These are phyloP conservation scores for Ammospiza maritima DNA, from an alignment of 2,797 vertebrate genomes.

Conservation along the genomic window DNA sequence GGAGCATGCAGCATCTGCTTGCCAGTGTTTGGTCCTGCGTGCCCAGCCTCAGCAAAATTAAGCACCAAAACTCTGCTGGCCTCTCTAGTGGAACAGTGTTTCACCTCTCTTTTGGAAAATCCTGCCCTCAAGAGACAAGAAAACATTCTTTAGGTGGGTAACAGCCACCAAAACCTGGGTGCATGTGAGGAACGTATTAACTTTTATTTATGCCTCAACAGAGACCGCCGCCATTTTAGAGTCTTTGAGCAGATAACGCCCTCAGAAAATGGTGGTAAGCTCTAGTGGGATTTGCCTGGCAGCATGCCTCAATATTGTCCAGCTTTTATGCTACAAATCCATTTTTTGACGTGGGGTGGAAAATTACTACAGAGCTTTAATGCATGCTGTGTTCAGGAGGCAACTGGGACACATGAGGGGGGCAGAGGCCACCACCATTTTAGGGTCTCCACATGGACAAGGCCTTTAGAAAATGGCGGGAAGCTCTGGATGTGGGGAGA, in stretches of 20 bases:
- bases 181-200: not conserved
- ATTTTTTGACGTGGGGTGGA: not conserved
- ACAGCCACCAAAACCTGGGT: not conserved
- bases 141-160: not conserved
- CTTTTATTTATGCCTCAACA: fast-evolving
- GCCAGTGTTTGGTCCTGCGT: fast-evolving
- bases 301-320: not conserved
- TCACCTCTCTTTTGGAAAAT: not conserved
- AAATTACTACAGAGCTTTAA: not conserved
- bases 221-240: fast-evolving
- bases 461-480: fast-evolving
- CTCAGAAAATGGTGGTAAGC: not conserved
- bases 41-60: not conserved
- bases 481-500: not conserved
- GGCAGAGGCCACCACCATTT: fast-evolving
- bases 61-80: not conserved
- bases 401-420: fast-evolving
- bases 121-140: not conserved
- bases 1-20: not conserved
- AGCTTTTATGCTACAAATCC: not conserved
- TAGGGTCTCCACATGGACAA: fast-evolving
- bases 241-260: fast-evolving
- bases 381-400: fast-evolving
- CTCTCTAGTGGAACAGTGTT: not conserved
- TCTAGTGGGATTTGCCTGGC: fast-evolving